Conservation (phyloP, 2,113 vertebrate species). For the Chloropsis hardwickii region DNA sequence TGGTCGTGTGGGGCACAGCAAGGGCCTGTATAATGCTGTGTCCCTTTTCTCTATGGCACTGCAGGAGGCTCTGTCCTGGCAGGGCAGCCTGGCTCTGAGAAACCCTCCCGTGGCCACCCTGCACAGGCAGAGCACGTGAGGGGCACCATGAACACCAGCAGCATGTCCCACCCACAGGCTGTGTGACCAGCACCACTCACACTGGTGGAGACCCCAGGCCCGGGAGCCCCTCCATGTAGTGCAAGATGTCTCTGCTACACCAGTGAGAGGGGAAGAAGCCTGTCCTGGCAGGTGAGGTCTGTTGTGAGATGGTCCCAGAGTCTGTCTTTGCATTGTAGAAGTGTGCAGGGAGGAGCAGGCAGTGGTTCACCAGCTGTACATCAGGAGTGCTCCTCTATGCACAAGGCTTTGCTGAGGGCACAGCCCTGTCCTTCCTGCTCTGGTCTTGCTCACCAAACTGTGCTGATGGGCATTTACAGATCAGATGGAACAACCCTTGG, state of each 20-base stretch:
- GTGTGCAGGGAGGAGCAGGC: not conserved
- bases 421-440: not conserved
- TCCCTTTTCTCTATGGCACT: not conserved
- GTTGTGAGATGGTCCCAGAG: not conserved
- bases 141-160: not conserved
- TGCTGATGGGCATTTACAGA: not conserved
- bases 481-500: not conserved
- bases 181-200: accelerated
- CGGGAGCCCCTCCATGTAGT: not conserved
- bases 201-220: not conserved
- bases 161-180: accelerated
- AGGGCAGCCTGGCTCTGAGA: not conserved
- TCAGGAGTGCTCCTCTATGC: not conserved
- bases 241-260: not conserved
- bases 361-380: not conserved
- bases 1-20: not conserved
- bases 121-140: not conserved
- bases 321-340: not conserved
- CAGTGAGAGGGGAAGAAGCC: not conserved
- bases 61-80: not conserved
- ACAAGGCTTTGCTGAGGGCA: not conserved
- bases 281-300: not conserved
- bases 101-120: not conserved
- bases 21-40: not conserved
- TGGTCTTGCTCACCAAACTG: not conserved